Base-by-base conservation (phyloP, 2,888 invertebrate species). In the Scotopteryx bipunctaria region DNA sequence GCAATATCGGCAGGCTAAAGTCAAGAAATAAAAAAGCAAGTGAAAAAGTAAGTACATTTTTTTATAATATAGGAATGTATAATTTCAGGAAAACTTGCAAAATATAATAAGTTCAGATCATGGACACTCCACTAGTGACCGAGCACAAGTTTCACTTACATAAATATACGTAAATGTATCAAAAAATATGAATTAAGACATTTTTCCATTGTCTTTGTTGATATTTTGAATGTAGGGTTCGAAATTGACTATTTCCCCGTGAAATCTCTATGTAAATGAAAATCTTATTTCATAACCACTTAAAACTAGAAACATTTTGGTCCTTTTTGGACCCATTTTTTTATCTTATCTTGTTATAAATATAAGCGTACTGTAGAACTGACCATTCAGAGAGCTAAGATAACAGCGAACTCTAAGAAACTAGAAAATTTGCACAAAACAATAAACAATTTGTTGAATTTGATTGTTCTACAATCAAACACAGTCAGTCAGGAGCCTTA, bases 301-400 rank as follows among this genome's bases (percentile, higher is more conserved):
- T 43, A n/a, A 32, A 43, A 47, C 21, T 9, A 8, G 31, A 23
- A 25, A 32, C n/a, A n/a, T 43, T 45, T 45, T 40, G 43, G 53
- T 36, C 57, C 49, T 11, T 5, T 38, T 45, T 31, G 44, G 44
- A 38, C 43, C 32, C 38, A 15, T 33, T 9, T 1, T 17, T 8
- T 37, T 23, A 23, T n/a, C n/a, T n/a, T 13, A 31, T 9, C 16
- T 25, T 37, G 6, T 25, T 32, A 44, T 50, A 40, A 50, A 42
- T 47, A 44, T 45, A 50, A 52, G 44, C 49, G 44, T 55, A 46
- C 37, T n/a, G n/a, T n/a, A 41, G 35, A 29, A 42, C 44, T 52
- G 43, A 52, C 38, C 42, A 21, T 37, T 52, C 44, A 37, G 43
- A 47, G 51, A 15, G 46, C 63, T 59, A 49, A 58, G 59, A 56